A percentile compares a stretch with the other conserved stretches of the same genome.
phyloP scores from a whole-genome alignment of 2,113 vertebrate genomes.

The Lamprologus sp. region DNA sequence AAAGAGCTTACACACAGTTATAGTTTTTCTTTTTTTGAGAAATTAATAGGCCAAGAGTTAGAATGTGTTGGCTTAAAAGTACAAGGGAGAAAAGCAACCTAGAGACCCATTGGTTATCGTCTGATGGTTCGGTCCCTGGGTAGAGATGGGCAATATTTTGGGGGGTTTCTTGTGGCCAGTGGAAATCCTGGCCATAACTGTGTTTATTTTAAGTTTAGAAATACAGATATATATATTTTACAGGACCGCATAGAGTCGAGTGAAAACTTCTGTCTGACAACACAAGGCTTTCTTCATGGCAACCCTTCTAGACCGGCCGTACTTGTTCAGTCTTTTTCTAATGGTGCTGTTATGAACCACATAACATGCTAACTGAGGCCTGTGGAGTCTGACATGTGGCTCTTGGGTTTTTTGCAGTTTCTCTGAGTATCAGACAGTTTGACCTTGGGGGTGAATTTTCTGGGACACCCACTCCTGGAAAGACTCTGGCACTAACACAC shows the following conservation, averaged over 20 bases:
- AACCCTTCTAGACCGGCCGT: neutral
- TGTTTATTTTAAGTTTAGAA: neutral
- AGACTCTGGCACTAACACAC: neutral
- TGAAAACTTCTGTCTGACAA: neutral
- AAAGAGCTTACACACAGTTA: neutral
- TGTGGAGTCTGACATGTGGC: neutral
- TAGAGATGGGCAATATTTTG: neutral
- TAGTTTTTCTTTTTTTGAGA: neutral
- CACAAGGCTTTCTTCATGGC: neutral
- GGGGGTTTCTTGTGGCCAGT: neutral
- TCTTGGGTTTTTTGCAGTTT: neutral
- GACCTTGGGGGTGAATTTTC: neutral
- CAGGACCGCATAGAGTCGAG: neutral
- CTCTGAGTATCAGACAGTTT: neutral
- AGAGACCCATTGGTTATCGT: neutral
- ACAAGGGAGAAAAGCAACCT: neutral
- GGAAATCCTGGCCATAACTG: neutral
- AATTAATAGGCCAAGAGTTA: slow-evolving; percentile 4
- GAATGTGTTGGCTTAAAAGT: neutral
- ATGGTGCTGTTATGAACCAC: neutral
- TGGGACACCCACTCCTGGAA: neutral
- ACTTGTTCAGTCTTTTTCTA: neutral
- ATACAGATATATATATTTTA: neutral
- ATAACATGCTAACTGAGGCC: neutral
- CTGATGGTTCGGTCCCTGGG: neutral